A percentile compares a stretch with the other conserved stretches of the same genome.
Conservation (phyloP, 2,888 invertebrate species). For the Embidobia sp. region DNA sequence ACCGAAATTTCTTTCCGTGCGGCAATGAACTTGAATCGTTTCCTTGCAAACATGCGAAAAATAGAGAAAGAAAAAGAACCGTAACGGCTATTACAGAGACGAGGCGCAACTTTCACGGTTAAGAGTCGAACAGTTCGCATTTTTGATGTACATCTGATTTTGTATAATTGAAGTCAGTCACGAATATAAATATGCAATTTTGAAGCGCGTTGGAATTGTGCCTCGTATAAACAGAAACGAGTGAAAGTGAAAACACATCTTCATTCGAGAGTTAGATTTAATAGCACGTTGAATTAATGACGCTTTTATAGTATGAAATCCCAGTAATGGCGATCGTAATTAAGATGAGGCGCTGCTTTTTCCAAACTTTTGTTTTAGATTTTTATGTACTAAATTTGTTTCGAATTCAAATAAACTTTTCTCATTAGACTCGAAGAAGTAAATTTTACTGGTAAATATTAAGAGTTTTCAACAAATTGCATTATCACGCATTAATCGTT, state of each 20-base stretch:
- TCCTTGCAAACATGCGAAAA: conserved; percentile 27
- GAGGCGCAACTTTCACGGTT: conserved; percentile 35
- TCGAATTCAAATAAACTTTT: too few relatives aligned
- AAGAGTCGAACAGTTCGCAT: conserved; percentile 14
- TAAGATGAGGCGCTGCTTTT: background rate
- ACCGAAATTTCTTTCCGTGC: conserved; percentile 24
- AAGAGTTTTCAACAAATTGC: background rate
- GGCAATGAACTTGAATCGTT: conserved; percentile 53
- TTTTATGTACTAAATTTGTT: too few relatives aligned
- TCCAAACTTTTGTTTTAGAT: background rate
- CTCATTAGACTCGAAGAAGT: too few relatives aligned
- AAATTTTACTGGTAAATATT: too few relatives aligned
- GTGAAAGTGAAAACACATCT: conserved; percentile 55
- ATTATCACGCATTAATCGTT: background rate
- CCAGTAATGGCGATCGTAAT: conserved; percentile 25
- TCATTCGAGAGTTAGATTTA: conserved; percentile 48
- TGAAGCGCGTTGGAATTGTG: conserved; percentile 1
- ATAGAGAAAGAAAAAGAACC: conserved; percentile 26
- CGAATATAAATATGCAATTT: conserved; percentile 54
- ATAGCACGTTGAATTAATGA: conserved; percentile 30
- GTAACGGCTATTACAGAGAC: conserved; percentile 43
- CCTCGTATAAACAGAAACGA: conserved; percentile 23
- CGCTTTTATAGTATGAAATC: conserved; percentile 25
- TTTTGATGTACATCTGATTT: conserved; percentile 47
- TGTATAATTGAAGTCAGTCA: conserved; percentile 55